Percentiles rank a stretch among this genome's conserved stretches.
These are phyloP conservation scores for Nysson spinosus DNA, from an alignment of 2,888 invertebrate genomes.

Conservation along the genomic window DNA sequence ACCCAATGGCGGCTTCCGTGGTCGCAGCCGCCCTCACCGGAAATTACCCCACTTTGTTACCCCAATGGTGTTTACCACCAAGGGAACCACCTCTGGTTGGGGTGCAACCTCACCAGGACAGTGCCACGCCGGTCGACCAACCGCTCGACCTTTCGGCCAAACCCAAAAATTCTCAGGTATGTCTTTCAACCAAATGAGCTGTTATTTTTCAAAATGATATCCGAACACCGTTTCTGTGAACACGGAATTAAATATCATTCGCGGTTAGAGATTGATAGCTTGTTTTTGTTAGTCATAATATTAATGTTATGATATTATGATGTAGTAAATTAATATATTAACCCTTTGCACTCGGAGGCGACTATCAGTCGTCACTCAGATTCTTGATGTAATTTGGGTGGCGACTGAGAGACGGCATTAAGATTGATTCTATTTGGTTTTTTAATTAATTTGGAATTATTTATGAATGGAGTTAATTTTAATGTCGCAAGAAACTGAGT, in stretches of 20 bases:
- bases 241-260: not conserved
- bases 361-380: no score
- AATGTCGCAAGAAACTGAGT: no score
- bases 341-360: no score
- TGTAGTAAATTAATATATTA: no score
- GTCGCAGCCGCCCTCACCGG: conserved; percentile 84
- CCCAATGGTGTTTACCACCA: conserved; percentile 74
- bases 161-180: conserved; percentile 79
- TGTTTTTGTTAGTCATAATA: no score
- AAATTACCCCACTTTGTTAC: conserved; percentile 77
- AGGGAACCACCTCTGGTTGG: conserved; percentile 78
- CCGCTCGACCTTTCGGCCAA: conserved; percentile 92
- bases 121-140: conserved; percentile 81
- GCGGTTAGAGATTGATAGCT: no score
- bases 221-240: not conserved
- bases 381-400: no score
- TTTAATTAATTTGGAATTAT: no score
- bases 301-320: no score
- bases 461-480: no score
- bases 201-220: not conserved
- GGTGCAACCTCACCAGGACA: conserved; percentile 74
- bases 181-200: conserved; percentile 19
- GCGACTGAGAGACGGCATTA: no score
- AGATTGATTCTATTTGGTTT: no score
- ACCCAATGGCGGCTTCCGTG: conserved; percentile 83